Conservation (phyloP, 2,113 vertebrate genomes). For the Meles meles region DNA sequence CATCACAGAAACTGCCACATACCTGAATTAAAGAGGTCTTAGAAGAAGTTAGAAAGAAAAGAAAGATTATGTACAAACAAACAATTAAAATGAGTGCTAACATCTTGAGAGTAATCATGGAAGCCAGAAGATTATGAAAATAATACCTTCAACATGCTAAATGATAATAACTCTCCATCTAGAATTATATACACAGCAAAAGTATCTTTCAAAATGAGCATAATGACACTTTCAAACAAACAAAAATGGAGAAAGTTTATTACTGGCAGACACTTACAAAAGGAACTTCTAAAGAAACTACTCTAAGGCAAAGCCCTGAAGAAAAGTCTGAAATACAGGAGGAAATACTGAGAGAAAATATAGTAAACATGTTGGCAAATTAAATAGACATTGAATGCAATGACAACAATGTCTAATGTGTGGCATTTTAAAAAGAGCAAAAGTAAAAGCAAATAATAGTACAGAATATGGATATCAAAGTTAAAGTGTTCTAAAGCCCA, state of each 20-base stretch:
- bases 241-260: not conserved
- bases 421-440: not conserved
- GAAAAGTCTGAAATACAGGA: not conserved
- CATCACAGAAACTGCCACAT: not conserved
- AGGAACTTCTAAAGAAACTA: not conserved
- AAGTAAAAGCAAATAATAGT: not conserved
- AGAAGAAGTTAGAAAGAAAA: not conserved
- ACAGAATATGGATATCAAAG: not conserved
- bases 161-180: not conserved
- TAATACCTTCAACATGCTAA: not conserved
- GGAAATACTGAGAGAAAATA: slow-evolving; percentile 10
- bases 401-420: not conserved
- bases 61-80: not conserved
- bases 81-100: not conserved
- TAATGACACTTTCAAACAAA: not conserved
- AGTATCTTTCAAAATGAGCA: not conserved
- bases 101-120: not conserved
- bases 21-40: not conserved
- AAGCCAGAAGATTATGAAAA: not conserved
- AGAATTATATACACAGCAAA: not conserved
- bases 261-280: not conserved
- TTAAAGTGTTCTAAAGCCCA: not conserved
- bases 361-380: not conserved
- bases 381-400: not conserved
- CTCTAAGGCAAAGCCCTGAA: not conserved